Conservation (phyloP, 2,113 vertebrate species). For the Heloderma charlesbogerti region DNA sequence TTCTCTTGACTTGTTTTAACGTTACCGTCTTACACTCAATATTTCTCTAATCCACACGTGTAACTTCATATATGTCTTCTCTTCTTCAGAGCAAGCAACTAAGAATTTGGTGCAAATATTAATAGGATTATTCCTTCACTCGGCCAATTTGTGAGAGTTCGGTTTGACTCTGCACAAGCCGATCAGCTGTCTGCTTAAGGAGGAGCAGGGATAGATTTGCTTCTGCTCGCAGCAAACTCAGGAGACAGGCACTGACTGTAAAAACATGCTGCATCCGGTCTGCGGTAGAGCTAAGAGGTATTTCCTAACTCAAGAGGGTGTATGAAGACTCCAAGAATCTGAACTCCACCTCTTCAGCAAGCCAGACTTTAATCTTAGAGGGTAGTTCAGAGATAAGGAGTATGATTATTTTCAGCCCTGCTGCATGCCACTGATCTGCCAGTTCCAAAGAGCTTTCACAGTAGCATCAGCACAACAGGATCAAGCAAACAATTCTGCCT, state of each 20-base stretch:
- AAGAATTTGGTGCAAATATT: conserved; percentile 1
- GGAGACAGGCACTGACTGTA: conserved; percentile 51
- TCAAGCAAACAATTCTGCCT: conserved; percentile 31
- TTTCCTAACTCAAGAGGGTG: conserved; percentile 49
- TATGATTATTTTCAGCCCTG: neutral
- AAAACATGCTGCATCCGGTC: conserved; percentile 58
- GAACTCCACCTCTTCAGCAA: conserved; percentile 58
- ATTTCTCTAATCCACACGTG: conserved; percentile 58
- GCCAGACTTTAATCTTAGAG: conserved; percentile 32
- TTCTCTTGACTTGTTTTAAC: conserved; percentile 54
- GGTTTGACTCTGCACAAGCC: conserved; percentile 28
- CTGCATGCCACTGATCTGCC: rapidly evolving
- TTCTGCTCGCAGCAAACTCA: conserved; percentile 45
- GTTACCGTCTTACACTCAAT: conserved; percentile 5
- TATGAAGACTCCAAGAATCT: conserved; percentile 35
- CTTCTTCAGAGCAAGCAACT: neutral
- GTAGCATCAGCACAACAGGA: conserved; percentile 45
- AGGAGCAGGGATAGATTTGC: conserved; percentile 56
- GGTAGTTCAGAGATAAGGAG: conserved; percentile 15
- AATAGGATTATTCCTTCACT: conserved; percentile 41
- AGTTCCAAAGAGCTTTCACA: neutral
- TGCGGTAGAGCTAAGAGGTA: conserved; percentile 57
- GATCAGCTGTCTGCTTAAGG: conserved; percentile 49
- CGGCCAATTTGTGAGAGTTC: conserved; percentile 43
- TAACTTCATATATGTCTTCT: conserved; percentile 36